These are phyloP conservation scores for Stomatorhinus ivindoensis DNA, from an alignment of 2,113 vertebrate genomes.

Conservation along the genomic window DNA sequence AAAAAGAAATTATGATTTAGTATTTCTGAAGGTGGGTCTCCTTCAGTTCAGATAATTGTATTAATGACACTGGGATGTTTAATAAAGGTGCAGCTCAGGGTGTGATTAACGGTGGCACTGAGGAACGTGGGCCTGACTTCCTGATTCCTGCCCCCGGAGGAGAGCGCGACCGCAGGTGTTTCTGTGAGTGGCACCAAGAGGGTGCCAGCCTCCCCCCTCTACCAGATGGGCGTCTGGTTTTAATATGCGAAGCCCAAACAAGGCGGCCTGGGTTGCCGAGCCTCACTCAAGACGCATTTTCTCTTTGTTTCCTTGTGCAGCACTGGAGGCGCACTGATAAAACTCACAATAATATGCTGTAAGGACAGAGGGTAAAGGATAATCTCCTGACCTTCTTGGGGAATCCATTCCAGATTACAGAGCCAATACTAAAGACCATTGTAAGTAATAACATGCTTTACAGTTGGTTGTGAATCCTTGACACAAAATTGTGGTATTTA, in stretches of 20 bases:
- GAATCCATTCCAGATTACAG: conserved; percentile 10
- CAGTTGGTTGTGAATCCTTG: neutral
- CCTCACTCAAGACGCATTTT: neutral
- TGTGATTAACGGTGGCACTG: neutral
- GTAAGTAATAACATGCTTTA: conserved; percentile 5
- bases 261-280: neutral
- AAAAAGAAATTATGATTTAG: neutral
- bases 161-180: neutral
- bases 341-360: neutral
- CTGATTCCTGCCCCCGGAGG: neutral
- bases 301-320: conserved; percentile 18
- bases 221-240: neutral
- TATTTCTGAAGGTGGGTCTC: neutral
- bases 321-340: conserved; percentile 11
- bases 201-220: neutral
- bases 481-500: conserved; percentile 10
- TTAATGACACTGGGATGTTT: neutral
- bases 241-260: conserved; percentile 1
- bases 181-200: neutral
- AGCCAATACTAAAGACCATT: neutral
- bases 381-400: conserved; percentile 18
- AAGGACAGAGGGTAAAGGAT: neutral
- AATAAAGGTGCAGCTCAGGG: neutral
- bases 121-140: neutral
- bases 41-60: neutral